Evolutionary conservation across 2,888 invertebrate species (phyloP).

Genomic region (Parnassius orleans): DNA sequence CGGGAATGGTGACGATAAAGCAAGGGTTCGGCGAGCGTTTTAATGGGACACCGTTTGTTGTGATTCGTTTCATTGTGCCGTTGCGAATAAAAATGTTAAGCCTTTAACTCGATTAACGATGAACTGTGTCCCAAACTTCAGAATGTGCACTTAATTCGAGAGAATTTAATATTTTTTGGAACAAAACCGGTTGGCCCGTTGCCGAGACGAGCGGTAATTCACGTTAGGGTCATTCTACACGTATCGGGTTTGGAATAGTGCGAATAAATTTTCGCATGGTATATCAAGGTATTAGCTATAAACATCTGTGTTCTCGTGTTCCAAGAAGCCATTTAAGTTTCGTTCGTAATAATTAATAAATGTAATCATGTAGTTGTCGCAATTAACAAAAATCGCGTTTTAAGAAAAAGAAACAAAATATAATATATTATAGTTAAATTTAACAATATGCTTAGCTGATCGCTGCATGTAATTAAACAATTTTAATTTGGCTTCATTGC

Average conservation of each 20-base stretch:
- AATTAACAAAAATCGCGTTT: no score
- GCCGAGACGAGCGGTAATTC: conserved; percentile 6
- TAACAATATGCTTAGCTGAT: no score
- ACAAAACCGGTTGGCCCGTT: background rate
- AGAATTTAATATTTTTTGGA: conserved; percentile 13
- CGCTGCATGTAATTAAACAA: no score
- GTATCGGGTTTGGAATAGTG: background rate
- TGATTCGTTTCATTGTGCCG: conserved; percentile 11
- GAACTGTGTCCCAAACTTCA: conserved; percentile 8
- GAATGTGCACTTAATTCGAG: conserved; percentile 4
- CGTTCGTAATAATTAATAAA: no score
- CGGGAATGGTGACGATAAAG: conserved; percentile 8
- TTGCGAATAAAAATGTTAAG: conserved; percentile 20
- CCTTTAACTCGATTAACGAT: conserved; percentile 19
- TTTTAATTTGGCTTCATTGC: no score
- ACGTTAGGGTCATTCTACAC: conserved; percentile 1
- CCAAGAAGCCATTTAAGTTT: background rate
- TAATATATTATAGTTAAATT: no score
- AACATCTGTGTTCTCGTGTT: background rate
- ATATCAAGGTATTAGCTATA: background rate
- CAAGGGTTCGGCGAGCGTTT: conserved; percentile 2
- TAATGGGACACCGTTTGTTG: conserved; percentile 20
- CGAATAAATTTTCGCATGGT: background rate
- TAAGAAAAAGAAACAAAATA: no score
- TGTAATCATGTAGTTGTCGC: no score